phyloP scores from a whole-genome alignment of 1,140 invertebrate genomes.

The Aphaenogaster rudis region DNA sequence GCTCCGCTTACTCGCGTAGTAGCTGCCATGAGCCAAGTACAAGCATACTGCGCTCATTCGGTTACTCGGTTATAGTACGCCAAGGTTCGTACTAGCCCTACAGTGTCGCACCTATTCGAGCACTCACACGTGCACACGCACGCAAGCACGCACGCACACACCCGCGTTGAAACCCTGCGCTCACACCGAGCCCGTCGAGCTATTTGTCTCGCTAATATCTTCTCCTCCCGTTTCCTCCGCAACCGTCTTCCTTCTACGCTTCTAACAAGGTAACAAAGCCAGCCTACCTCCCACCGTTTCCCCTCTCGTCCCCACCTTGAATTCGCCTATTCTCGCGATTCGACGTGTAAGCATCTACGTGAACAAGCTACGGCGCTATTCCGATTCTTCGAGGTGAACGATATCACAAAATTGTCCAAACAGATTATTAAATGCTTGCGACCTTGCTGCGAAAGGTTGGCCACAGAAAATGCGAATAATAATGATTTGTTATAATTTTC shows the following conservation, averaged over 20 bases:
- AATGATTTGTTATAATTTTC: background rate
- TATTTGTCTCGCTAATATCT: constrained; percentile 84
- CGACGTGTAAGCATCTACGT: constrained; percentile 77
- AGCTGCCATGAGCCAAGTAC: constrained; percentile 80
- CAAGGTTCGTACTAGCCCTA: constrained; percentile 64
- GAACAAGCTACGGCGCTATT: constrained; percentile 68
- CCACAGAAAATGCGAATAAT: background rate
- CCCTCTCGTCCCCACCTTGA: background rate
- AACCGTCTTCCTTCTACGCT: constrained; percentile 73
- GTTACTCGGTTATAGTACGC: constrained; percentile 73
- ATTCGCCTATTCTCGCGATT: constrained; percentile 31
- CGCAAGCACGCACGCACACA: constrained; percentile 64
- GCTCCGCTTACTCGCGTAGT: constrained; percentile 83
- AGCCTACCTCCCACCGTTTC: constrained; percentile 58
- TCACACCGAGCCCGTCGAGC: constrained; percentile 79
- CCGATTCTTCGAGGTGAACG: background rate
- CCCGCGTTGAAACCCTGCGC: constrained; percentile 76
- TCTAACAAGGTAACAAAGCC: constrained; percentile 77
- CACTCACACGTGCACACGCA: constrained; percentile 64
- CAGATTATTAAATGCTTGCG: background rate
- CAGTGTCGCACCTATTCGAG: constrained; percentile 61
- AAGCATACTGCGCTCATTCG: constrained; percentile 77
- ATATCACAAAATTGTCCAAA: background rate
- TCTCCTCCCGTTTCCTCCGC: constrained; percentile 62
- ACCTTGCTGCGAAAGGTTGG: background rate